Evolutionary conservation across 1,140 invertebrate genomes (phyloP), one percentile per base, ranked within the genome.

Genomic region (Lordiphosa clarofinis): DNA sequence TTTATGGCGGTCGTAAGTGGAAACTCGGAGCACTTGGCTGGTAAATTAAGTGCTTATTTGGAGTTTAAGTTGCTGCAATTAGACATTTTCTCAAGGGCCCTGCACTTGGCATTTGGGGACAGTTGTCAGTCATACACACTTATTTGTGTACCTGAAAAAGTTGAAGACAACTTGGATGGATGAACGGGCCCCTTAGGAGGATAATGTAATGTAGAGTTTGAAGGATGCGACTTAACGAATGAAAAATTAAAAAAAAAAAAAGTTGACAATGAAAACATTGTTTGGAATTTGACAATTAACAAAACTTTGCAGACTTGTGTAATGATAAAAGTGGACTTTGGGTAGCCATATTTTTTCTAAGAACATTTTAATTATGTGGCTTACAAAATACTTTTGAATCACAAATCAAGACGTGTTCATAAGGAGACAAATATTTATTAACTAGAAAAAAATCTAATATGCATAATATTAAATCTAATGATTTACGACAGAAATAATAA

Each of bases 31-130:
- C 76, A 82, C 68, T 82, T 82, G 72, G 52, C 76, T 82, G 76
- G 72, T 84, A 84, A 82, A 82, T 82, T 82, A 82, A 82, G 76
- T 82, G 78, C 76, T 82, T 76, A 82, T 82, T 82, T 82, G 46
- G 68, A 82, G 76, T 76, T 82, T 82, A 81, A 81, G 76, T 84
- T 81, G 78, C 47, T 50, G 73, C 76, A 81, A 81, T 81, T 81
- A 81, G 73, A 81, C 76, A 72, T 68, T 47, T 58, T 61, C 73
- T 73, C 40, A 73, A 78, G 60, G 50, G 71, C 46, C 53, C n/a
- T 50, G 44, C 57, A 52, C 66, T 74, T 81, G 60, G 44, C 44
- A 28, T 28, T 28, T 28, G 24, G 44, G 39, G 38, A 35, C 56
- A 62, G 52, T 57, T 62, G 61, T 46, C 31, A 46, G 24, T 46